phyloP scores from a whole-genome alignment of 2,113 vertebrate species.

The Acrocephalus arundinaceus region DNA sequence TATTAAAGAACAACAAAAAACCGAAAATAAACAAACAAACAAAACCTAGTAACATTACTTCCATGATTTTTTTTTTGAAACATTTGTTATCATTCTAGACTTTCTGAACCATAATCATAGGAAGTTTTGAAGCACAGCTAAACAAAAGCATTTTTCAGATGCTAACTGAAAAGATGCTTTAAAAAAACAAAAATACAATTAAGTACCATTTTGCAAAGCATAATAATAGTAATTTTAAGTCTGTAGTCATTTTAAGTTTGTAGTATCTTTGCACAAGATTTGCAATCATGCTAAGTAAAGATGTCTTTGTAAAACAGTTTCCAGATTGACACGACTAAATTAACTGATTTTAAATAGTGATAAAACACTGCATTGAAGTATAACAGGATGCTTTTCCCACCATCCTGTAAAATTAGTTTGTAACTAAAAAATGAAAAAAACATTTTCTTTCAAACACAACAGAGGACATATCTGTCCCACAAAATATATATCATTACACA shows the following conservation, averaged over 20 bases:
- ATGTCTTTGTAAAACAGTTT: neutral
- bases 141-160: neutral
- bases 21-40: neutral
- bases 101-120: neutral
- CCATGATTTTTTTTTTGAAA: neutral
- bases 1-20: neutral
- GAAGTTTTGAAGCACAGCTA: neutral
- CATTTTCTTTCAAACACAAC: neutral
- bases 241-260: neutral
- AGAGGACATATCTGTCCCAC: neutral
- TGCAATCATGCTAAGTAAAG: neutral
- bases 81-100: neutral
- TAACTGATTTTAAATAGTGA: neutral
- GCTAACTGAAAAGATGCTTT: neutral
- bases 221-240: neutral
- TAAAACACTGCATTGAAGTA: neutral
- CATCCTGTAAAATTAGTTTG: neutral
- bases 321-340: neutral
- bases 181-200: neutral
- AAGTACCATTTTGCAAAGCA: neutral
- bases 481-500: neutral
- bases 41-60: neutral
- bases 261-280: neutral
- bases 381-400: neutral
- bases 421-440: neutral